A percentile compares a stretch with the other conserved stretches of the same genome.
Conservation (phyloP, 2,888 invertebrate species). For the Nasonovia ribisnigri region DNA sequence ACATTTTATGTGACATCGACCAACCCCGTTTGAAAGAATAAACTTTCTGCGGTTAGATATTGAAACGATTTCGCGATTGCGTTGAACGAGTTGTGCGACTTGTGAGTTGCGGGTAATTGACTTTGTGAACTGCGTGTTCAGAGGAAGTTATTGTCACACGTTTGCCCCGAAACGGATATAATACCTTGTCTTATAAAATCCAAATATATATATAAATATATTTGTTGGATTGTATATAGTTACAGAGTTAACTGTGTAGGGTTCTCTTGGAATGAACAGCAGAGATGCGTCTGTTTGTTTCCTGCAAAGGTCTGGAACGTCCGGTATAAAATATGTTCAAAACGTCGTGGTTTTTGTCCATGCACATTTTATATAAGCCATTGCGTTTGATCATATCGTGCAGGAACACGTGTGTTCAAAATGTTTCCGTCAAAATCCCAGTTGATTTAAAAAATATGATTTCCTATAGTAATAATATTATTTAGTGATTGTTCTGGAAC, state of each 20-base stretch:
- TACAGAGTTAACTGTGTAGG: not conserved
- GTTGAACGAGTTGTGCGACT: not conserved
- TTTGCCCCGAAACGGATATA: not conserved
- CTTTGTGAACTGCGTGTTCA: not conserved
- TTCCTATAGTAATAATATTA: not conserved
- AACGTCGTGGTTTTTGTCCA: not conserved
- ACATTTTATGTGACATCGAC: not conserved
- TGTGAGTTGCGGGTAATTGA: not conserved
- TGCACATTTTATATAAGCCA: not conserved
- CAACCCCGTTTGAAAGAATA: not conserved
- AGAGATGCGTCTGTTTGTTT: conserved; percentile 16
- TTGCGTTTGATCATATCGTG: not conserved
- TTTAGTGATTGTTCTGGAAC: not conserved
- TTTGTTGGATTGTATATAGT: not conserved
- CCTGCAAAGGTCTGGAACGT: not conserved
- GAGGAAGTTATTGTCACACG: conserved; percentile 4
- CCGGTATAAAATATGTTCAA: conserved; percentile 5
- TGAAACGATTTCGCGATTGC: not conserved
- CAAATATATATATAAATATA: not conserved
- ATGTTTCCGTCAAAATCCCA: not conserved
- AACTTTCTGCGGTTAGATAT: not conserved
- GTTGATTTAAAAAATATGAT: not conserved
- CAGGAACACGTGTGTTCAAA: not conserved
- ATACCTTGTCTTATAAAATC: conserved; percentile 3
- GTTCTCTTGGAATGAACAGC: not conserved